phyloP scores from a whole-genome alignment of 2,113 vertebrate species.

The Phyllostomus hastatus region DNA sequence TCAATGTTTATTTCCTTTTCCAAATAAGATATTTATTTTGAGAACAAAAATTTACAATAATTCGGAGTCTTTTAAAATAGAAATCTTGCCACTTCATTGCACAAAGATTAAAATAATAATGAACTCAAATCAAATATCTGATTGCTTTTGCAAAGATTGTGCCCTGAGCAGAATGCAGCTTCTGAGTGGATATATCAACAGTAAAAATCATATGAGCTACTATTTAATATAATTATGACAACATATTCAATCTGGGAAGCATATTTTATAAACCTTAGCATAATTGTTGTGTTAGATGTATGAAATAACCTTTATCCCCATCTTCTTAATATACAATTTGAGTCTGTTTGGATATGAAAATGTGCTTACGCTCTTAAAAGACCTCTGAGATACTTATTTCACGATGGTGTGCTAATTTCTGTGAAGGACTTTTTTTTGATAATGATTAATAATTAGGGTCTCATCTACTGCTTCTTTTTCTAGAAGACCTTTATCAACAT shows the following conservation, averaged over 20 bases:
- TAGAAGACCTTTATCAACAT: constrained; percentile 56
- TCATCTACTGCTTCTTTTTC: constrained; percentile 56
- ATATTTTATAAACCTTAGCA: not conserved
- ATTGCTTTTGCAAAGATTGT: not conserved
- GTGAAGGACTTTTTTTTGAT: constrained; percentile 43
- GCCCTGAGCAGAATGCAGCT: not conserved
- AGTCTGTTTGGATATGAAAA: not conserved
- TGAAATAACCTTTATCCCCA: not conserved
- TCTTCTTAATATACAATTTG: not conserved
- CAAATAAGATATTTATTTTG: not conserved
- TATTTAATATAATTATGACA: not conserved
- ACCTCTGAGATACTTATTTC: not conserved
- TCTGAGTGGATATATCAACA: not conserved
- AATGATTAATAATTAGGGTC: constrained; percentile 60
- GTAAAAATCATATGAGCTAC: not conserved
- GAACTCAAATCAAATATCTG: not conserved
- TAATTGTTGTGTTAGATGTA: not conserved
- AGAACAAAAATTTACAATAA: not conserved
- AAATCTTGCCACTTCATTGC: not conserved
- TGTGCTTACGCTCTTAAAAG: not conserved
- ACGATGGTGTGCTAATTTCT: constrained; percentile 5
- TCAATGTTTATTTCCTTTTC: not conserved
- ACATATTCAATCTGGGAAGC: not conserved
- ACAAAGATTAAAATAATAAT: not conserved
- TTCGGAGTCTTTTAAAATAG: not conserved